Conservation (phyloP, 1,140 invertebrate genomes). For the Leptonema lineaticorne region DNA sequence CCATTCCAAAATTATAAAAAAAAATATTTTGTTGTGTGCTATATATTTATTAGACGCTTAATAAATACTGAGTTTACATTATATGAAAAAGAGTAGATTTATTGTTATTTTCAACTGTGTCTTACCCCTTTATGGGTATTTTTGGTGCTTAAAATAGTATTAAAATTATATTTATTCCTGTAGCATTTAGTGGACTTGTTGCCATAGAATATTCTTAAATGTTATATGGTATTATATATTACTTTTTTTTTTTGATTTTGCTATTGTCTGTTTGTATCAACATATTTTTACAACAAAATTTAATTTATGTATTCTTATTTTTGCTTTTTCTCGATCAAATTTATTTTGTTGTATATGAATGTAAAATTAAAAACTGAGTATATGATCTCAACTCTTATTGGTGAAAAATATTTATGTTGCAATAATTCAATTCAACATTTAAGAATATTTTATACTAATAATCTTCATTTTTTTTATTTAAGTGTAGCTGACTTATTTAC, state of each 20-base stretch:
- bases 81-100: too few species aligned
- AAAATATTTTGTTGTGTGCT: too few species aligned
- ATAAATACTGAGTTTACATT: too few species aligned
- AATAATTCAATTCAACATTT: background rate
- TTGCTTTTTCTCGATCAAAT: background rate
- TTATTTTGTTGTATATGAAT: too few species aligned
- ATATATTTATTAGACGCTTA: too few species aligned
- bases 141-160: slow-evolving; percentile 28
- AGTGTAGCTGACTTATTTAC: background rate
- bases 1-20: too few species aligned
- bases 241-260: background rate
- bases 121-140: slow-evolving; percentile 19
- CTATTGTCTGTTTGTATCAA: background rate
- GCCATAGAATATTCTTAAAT: slow-evolving; percentile 18
- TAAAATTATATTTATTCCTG: slow-evolving; percentile 19
- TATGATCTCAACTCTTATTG: background rate
- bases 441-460: slow-evolving; percentile 4
- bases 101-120: slow-evolving; percentile 15
- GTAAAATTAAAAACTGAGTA: too few species aligned
- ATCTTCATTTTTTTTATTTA: background rate
- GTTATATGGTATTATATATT: too few species aligned
- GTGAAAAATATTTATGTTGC: background rate
- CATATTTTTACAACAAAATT: background rate
- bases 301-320: background rate
- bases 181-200: slow-evolving; percentile 10